phyloP scores from a whole-genome alignment of 2,113 vertebrate genomes.

The Apodemus sylvaticus region DNA sequence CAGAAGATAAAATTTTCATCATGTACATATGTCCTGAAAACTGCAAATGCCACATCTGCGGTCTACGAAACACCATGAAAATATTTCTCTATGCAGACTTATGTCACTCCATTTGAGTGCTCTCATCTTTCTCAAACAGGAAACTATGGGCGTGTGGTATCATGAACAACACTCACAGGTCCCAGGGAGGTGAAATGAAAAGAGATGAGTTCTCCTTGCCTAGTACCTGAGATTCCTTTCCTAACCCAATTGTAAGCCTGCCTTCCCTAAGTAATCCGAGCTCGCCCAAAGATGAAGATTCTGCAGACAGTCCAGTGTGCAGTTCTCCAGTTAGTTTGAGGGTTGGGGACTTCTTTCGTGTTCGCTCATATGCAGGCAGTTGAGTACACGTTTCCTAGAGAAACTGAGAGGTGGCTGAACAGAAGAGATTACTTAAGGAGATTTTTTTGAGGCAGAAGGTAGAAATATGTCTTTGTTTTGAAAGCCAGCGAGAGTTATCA shows the following conservation, averaged over 20 bases:
- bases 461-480: constrained; percentile 24
- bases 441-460: constrained; percentile 55
- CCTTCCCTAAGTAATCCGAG: background rate
- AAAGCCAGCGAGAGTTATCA: constrained; percentile 50
- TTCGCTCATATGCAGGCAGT: background rate
- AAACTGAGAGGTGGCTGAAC: constrained; percentile 8
- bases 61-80: background rate
- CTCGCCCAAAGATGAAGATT: background rate
- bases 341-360: background rate
- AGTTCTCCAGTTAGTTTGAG: background rate
- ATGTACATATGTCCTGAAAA: constrained; percentile 3
- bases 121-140: background rate
- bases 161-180: background rate
- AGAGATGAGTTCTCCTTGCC: background rate
- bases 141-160: background rate
- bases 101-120: background rate
- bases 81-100: background rate
- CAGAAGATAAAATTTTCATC: constrained; percentile 45
- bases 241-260: background rate
- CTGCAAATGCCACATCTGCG: background rate
- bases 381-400: constrained; percentile 39
- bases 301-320: background rate
- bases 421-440: background rate
- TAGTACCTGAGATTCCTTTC: background rate
- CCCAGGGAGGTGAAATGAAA: background rate